phyloP scores from a whole-genome alignment of 2,888 invertebrate species.

The Andrena bicolor region DNA sequence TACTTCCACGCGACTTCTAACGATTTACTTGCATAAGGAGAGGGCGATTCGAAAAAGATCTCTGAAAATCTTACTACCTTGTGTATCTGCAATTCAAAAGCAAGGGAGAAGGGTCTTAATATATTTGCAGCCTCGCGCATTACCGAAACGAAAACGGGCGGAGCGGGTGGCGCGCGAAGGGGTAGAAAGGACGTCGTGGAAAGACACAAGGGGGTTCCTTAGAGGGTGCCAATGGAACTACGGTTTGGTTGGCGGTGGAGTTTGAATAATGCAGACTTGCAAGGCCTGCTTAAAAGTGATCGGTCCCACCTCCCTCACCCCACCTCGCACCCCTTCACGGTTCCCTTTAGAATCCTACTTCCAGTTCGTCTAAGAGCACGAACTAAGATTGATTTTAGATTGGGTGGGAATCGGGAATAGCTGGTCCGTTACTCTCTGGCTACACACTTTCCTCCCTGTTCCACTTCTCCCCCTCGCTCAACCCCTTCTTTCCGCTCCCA shows the following conservation, averaged over 20 bases:
- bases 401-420: conserved; percentile 83
- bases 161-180: conserved; percentile 18
- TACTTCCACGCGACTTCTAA: no score
- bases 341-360: conserved; percentile 71
- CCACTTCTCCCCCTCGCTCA: not conserved
- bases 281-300: conserved; percentile 83
- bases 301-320: conserved; percentile 69
- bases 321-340: conserved; percentile 47
- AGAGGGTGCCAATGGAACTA: conserved; percentile 56
- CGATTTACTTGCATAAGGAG: no score
- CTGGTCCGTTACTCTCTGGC: conserved; percentile 67
- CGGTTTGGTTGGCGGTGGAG: conserved; percentile 70
- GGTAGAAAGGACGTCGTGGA: conserved; percentile 47
- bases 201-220: conserved; percentile 71
- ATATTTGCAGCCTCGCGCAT: conserved; percentile 22
- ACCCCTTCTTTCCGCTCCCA: conserved; percentile 27
- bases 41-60: no score
- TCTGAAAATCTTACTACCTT: no score
- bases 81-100: not conserved
- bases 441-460: conserved; percentile 36
- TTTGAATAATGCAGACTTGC: conserved; percentile 83
- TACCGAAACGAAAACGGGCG: conserved; percentile 57
- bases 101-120: not conserved
- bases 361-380: conserved; percentile 78
- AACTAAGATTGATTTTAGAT: conserved; percentile 85